Percentiles rank a stretch among this genome's conserved stretches.
Conservation (phyloP, 2,797 vertebrate species). For the Microctenopoma lineatum region DNA sequence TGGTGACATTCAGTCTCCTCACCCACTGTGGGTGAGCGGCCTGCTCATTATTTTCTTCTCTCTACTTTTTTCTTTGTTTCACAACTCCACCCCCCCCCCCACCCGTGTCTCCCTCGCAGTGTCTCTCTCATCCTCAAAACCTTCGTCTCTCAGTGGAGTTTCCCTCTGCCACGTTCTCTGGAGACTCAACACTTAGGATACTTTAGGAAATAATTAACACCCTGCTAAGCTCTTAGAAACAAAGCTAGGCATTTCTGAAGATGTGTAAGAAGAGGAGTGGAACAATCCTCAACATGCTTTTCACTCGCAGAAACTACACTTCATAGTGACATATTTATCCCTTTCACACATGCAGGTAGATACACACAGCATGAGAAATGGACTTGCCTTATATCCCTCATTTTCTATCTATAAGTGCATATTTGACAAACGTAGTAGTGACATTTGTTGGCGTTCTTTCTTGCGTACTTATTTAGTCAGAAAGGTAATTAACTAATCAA, state of each 20-base stretch:
- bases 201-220: slow-evolving; percentile 64
- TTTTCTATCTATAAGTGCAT: background rate
- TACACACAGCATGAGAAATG: background rate
- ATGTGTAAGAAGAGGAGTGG: slow-evolving; percentile 8
- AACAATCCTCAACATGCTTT: background rate
- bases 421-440: background rate
- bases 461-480: background rate
- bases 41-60: slow-evolving; percentile 28
- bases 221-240: slow-evolving; percentile 17
- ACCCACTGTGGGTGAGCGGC: slow-evolving; percentile 21
- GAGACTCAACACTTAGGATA: slow-evolving; percentile 49
- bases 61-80: slow-evolving; percentile 47
- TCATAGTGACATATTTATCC: slow-evolving; percentile 2
- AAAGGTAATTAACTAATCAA: background rate
- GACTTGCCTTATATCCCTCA: background rate
- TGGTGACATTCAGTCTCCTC: slow-evolving; percentile 44
- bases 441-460: background rate
- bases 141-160: slow-evolving; percentile 39
- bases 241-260: slow-evolving; percentile 6
- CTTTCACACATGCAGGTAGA: background rate
- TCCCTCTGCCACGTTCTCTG: slow-evolving; percentile 29
- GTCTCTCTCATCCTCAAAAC: slow-evolving; percentile 29
- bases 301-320: slow-evolving; percentile 2
- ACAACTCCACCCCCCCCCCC: slow-evolving; percentile 2
- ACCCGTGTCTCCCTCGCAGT: background rate